phyloP scores from a whole-genome alignment of 35 echinoderm and acorn worm species.

The Hemicentrotus pulcherrimus region DNA sequence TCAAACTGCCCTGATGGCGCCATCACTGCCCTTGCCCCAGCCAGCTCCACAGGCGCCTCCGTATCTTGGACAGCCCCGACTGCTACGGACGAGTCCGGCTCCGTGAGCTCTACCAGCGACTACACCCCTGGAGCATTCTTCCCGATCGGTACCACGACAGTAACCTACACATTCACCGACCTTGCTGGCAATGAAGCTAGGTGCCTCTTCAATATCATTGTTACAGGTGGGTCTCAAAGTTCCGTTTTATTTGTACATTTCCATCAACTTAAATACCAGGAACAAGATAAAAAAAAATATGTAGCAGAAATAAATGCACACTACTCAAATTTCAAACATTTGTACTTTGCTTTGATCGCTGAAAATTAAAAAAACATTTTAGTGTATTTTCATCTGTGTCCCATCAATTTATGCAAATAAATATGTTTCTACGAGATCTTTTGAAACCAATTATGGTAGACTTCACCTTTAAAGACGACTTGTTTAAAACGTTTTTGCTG shows the following conservation, averaged over 20 bases:
- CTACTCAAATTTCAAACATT: too few species aligned
- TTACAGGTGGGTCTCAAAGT: conserved; percentile 26
- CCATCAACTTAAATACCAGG: too few species aligned
- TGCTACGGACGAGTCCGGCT: conserved; percentile 46
- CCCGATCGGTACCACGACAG: conserved; percentile 37
- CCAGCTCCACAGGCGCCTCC: neutral
- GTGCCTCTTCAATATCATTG: conserved; percentile 59
- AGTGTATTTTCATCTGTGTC: neutral
- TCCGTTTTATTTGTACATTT: too few species aligned
- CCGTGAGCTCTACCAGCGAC: neutral
- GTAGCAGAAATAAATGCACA: too few species aligned
- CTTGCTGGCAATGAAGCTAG: conserved; percentile 22
- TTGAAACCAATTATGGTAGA: neutral
- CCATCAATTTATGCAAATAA: too few species aligned
- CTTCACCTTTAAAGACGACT: neutral
- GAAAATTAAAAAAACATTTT: too few species aligned
- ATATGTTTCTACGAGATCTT: too few species aligned
- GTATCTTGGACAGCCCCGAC: conserved; percentile 49
- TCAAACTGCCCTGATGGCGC: conserved; percentile 29
- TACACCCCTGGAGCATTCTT: conserved; percentile 32
- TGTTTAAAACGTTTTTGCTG: neutral
- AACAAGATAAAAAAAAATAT: too few species aligned
- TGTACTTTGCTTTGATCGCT: too few species aligned
- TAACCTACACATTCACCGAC: conserved; percentile 60
- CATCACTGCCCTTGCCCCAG: conserved; percentile 37